Base-by-base conservation (phyloP, 2,113 vertebrate species). In the Phylloscopus whistleri region DNA sequence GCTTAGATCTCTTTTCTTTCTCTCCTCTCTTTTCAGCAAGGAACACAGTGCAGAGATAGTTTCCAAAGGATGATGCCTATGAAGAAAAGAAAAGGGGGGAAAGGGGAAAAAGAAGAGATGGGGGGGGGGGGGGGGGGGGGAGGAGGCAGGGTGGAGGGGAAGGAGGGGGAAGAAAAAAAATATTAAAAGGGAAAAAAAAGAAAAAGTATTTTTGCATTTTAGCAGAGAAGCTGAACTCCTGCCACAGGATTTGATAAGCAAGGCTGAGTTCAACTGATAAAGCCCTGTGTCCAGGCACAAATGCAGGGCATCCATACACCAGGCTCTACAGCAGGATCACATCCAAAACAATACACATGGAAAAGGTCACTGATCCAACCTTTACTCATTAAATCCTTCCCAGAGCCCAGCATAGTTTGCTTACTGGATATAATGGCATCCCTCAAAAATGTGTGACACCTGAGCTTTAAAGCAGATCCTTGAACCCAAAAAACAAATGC, bases 321-420 rank as follows among this genome's bases (percentile, higher is more conserved):
- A 84, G 81, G 70, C 69, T 87, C 46, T 55, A 51, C 8, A 19
- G 76, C 31, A 83, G 69, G 58, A 90, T 92, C 68, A 33, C 53
- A 78, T 62, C 60, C 91, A 51, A 62, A 90, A 56, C 49, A 90
- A 48, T 9, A 49, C 76, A 77, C 0, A 0, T 44, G 66, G 86
- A 93, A 95, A 94, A 95, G 92, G 93, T 95, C 96, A 94, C 28
- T 37, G 62, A 69, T 92, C 58, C 84, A 91, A 76, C 89, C 80
- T 93, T 97, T 95, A 56, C 58, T 66, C 80, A 46, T 93, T 87
- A 94, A 93, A 46, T 53, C 77, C 76, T 84, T 94, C 69, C 83
- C 58, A 60, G 31, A 93, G 60, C 56, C 82, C 83, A 62, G 69
- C 52, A 59, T 3, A 75, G 62, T 79, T 92, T 84, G 53, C 76